These are phyloP conservation scores for Montipora foliosa DNA, from an alignment of 64 coral and sea anemone species.

Conservation along the genomic window DNA sequence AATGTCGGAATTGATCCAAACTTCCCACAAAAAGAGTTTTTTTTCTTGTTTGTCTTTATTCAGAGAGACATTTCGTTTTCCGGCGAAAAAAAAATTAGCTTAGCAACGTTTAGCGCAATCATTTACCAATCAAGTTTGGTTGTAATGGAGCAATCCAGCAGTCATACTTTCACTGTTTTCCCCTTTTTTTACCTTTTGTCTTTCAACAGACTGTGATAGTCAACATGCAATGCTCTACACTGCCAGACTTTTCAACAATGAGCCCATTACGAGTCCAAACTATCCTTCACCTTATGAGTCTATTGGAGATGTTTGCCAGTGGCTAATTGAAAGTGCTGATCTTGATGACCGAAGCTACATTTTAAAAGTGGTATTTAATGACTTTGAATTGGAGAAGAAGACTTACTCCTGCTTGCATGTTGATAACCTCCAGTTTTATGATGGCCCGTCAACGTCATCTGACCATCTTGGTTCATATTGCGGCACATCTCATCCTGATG, in stretches of 20 bases:
- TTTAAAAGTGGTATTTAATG: constrained; percentile 11
- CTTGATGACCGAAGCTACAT: not conserved
- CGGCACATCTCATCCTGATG: not conserved
- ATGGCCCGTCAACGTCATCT: not conserved
- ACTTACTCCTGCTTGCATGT: not conserved
- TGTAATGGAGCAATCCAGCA: too few relatives aligned
- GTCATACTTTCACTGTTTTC: too few relatives aligned
- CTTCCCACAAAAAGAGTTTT: too few relatives aligned
- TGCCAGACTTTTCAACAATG: not conserved
- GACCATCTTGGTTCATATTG: not conserved
- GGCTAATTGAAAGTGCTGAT: not conserved
- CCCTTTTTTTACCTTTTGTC: not conserved
- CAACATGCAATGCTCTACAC: not conserved
- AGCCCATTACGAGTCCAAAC: not conserved
- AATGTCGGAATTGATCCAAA: too few relatives aligned
- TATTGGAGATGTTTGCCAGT: not conserved
- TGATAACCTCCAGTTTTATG: not conserved
- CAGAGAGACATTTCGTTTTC: too few relatives aligned
- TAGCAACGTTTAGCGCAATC: too few relatives aligned
- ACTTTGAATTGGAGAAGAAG: not conserved
- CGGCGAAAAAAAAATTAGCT: too few relatives aligned
- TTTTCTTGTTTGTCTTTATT: too few relatives aligned
- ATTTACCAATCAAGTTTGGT: too few relatives aligned
- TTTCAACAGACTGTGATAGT: not conserved
- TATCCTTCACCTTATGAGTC: not conserved